phyloP scores from a whole-genome alignment of 2,113 vertebrate genomes.

The Canis aureus region DNA sequence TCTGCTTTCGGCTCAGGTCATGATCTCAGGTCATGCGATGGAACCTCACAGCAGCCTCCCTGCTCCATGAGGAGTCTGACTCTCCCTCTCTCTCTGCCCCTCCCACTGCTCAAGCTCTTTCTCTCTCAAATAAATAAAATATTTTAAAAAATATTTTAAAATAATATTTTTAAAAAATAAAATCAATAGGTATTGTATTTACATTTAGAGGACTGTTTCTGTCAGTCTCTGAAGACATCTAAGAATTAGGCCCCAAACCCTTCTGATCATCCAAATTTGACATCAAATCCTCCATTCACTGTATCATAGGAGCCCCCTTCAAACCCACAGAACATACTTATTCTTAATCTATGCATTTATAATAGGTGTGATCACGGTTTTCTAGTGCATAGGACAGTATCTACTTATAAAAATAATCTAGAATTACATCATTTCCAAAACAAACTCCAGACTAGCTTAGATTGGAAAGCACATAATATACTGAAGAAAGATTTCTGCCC shows the following conservation, averaged over 20 bases:
- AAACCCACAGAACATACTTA: background rate
- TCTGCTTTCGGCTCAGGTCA: no score
- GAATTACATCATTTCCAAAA: background rate
- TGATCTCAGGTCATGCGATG: no score
- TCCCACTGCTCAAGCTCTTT: no score
- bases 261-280: background rate
- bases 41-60: no score
- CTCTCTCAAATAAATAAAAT: no score
- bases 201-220: background rate
- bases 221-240: background rate
- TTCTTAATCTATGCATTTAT: background rate
- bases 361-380: background rate
- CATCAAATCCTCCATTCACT: background rate
- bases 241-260: background rate
- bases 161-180: no score
- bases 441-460: background rate
- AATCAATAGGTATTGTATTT: background rate
- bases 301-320: background rate
- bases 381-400: background rate
- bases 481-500: slow-evolving; percentile 3
- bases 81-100: no score
- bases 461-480: background rate
- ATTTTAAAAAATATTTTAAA: no score
- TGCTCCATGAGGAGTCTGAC: no score
- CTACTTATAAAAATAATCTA: background rate